Evolutionary conservation across 2,888 invertebrate species (phyloP).

Genomic region (Dynastes maya): DNA sequence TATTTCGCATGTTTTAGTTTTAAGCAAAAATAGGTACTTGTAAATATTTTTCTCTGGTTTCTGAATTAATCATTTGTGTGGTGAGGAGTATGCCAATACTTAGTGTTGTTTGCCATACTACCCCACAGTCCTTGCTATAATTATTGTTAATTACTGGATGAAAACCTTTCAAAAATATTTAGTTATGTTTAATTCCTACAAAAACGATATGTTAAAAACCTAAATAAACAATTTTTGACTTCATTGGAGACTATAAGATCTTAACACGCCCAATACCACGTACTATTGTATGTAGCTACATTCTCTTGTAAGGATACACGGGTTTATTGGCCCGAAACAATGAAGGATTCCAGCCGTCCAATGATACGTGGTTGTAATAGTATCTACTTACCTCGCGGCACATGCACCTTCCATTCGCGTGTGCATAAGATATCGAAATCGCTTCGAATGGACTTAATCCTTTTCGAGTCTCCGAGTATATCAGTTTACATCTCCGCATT

Average conservation of each 20-base stretch:
- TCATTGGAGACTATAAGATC: not conserved
- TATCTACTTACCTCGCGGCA: not conserved
- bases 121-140: no score
- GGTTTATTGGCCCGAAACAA: constrained; percentile 45
- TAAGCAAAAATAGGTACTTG: no score
- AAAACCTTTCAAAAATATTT: no score
- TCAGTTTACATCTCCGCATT: not conserved
- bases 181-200: no score
- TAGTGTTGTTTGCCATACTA: no score
- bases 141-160: no score
- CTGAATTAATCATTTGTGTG: no score
- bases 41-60: no score
- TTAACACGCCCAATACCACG: not conserved
- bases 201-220: no score
- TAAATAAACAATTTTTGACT: not conserved
- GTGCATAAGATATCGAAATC: constrained; percentile 10
- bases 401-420: no score
- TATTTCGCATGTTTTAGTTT: no score
- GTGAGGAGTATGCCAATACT: no score
- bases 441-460: constrained; percentile 1
- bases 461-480: not conserved
- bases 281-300: not conserved
- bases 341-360: constrained; percentile 27
- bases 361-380: constrained; percentile 18
- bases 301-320: constrained; percentile 33